Conservation (phyloP, 1,140 invertebrate genomes). For the Teleogryllus occipitalis region DNA sequence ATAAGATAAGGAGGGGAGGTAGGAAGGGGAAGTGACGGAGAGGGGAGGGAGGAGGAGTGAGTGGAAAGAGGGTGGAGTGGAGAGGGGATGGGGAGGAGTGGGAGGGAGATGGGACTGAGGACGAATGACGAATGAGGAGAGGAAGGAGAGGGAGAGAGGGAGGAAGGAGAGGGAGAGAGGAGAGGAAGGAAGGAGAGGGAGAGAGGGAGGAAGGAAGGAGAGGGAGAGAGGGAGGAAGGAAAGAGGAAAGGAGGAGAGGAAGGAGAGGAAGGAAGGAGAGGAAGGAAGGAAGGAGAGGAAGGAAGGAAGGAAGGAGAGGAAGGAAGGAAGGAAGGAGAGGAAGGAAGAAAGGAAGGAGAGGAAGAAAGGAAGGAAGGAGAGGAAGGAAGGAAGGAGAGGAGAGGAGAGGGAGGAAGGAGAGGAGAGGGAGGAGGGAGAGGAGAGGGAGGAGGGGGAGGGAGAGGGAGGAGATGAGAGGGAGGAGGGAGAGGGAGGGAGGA, state of each 20-base stretch:
- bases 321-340: background rate
- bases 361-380: background rate
- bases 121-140: background rate
- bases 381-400: background rate
- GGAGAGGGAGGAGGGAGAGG: background rate
- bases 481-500: constrained; percentile 2
- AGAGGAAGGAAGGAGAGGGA: background rate
- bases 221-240: background rate
- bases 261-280: background rate
- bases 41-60: background rate
- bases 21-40: background rate
- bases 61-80: background rate
- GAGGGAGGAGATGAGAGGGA: background rate
- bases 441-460: background rate
- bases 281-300: background rate
- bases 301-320: too few relatives aligned
- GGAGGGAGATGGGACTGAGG: background rate
- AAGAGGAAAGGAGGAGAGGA: background rate
- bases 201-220: background rate
- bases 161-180: background rate
- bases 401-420: too few relatives aligned
- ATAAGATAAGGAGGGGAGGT: background rate
- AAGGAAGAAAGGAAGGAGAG: background rate
- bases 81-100: background rate
- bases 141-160: background rate